These are phyloP conservation scores for Fabriciana adippe DNA, from an alignment of 2,888 invertebrate genomes.

Conservation along the genomic window DNA sequence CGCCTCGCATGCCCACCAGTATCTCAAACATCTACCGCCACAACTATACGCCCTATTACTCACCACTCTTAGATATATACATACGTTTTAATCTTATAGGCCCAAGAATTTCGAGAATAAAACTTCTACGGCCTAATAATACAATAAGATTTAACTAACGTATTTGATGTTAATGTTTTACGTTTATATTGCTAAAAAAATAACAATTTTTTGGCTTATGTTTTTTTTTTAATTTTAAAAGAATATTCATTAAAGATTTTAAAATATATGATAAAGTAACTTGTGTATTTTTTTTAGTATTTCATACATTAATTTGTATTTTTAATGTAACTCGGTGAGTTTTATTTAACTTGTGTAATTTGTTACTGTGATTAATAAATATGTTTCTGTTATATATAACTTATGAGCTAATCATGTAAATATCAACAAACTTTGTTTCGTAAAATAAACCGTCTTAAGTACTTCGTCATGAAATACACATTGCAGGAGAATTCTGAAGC, in stretches of 20 bases:
- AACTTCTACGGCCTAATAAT: not conserved
- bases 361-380: slow-evolving; percentile 16
- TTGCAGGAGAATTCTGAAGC: not conserved
- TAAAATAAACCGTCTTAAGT: slow-evolving; percentile 20
- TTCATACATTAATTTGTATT: not conserved
- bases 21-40: slow-evolving; percentile 64
- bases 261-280: no score
- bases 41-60: slow-evolving; percentile 66
- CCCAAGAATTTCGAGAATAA: not conserved
- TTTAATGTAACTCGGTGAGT: not conserved
- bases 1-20: slow-evolving; percentile 67
- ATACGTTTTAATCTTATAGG: slow-evolving; percentile 52
- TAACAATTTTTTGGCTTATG: no score
- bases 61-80: slow-evolving; percentile 60
- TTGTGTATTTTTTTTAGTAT: no score
- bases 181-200: no score
- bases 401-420: slow-evolving; percentile 21
- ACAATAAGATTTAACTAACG: not conserved
- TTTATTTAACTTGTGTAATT: slow-evolving; percentile 20
- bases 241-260: no score
- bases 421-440: slow-evolving; percentile 21
- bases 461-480: slow-evolving; percentile 18
- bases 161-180: no score
- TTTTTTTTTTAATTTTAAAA: no score
- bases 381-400: slow-evolving; percentile 13